Evolutionary conservation across 2,113 vertebrate genomes (phyloP).

Genomic region (Hemichromis elongatus): DNA sequence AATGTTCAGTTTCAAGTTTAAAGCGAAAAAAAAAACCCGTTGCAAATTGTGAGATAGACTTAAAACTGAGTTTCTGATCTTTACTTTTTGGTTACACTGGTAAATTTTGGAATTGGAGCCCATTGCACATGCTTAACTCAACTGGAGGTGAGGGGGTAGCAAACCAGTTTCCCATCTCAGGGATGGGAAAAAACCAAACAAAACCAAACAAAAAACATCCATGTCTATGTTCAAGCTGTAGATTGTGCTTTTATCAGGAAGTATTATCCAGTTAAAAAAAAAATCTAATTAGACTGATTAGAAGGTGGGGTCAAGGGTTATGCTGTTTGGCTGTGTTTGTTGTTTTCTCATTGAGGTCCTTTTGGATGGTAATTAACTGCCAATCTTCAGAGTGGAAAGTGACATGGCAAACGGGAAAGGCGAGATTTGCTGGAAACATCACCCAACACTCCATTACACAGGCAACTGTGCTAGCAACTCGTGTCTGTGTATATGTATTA

Average conservation of each 20-base stretch:
- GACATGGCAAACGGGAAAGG: neutral
- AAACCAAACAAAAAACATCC: neutral
- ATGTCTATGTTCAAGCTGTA: neutral
- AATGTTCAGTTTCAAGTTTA: too few relatives aligned
- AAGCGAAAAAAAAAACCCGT: neutral
- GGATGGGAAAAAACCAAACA: neutral
- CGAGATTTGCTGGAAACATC: neutral
- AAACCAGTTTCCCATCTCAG: neutral
- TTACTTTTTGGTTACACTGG: neutral
- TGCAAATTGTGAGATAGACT: neutral
- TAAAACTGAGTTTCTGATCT: neutral
- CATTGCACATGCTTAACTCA: neutral
- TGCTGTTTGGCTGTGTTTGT: neutral
- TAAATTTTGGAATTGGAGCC: neutral
- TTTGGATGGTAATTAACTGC: neutral
- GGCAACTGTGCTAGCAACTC: neutral
- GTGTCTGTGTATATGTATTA: neutral
- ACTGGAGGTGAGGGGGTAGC: neutral
- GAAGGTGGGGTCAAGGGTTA: neutral
- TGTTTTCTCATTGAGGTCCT: neutral
- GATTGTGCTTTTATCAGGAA: neutral
- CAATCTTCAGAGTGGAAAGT: neutral
- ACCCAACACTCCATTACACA: neutral
- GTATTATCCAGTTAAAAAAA: neutral
- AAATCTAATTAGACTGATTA: neutral